Evolutionary conservation across 2,797 vertebrate species (phyloP), one percentile per base, ranked within the genome.

Genomic region (Lophius americanus): DNA sequence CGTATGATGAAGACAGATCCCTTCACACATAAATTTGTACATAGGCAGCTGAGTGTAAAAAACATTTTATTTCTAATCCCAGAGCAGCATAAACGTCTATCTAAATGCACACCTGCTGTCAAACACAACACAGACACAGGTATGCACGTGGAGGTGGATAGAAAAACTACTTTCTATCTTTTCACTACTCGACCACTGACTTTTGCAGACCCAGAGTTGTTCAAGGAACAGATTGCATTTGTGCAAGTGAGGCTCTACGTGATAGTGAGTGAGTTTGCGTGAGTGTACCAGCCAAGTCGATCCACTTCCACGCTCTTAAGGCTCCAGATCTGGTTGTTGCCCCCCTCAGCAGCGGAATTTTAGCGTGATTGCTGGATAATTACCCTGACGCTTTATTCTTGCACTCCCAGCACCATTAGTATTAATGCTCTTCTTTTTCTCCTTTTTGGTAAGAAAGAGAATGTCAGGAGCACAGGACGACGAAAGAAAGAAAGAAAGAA

Each of bases 341-440:
- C 84, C 83, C 79, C 84, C 86, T 81, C 79, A 81, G 88, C 84
- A 87, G 85, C 5, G 77, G 87, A 91, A 90, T 91, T 88, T 64
- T 86, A 85, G 81, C 85, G 82, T 90, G 88, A 91, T 91, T 90
- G 88, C 85, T 86, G 84, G 89, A 85, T 90, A 91, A 92, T 91
- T 91, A 90, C 85, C 78, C 76, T 37, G 37, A 76, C 57, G 72
- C 86, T 88, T 88, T 85, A 87, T 83, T 78, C 85, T 68, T 85
- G 65, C 75, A 74, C 80, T 86, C 81, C 74, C 83, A 89, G 77
- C 82, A 75, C 85, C 79, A 86, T 91, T 88, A 90, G 79, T 70
- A 89, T 87, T 89, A 78, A 81, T 81, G 84, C 68, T 84, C 76
- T 76, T 76, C 70, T 81, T 84, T 81, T 76, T 76, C 63, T 79